Base-by-base conservation (phyloP, 1,140 invertebrate species). In the Apis dorsata region DNA sequence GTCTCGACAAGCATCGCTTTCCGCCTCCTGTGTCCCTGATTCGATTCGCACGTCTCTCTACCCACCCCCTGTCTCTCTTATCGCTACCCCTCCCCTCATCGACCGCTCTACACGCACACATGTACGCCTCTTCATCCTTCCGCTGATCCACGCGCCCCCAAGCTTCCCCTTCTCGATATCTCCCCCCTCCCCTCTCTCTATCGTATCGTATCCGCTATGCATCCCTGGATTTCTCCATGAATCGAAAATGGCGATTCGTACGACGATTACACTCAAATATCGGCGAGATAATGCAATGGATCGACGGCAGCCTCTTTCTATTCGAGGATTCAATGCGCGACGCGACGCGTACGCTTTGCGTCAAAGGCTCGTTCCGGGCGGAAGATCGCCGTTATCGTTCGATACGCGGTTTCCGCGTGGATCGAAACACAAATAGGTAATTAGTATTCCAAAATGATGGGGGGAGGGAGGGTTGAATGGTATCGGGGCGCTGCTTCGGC, bases 341-440 rank as follows among this genome's bases (percentile, higher is more conserved):
- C 65, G 34, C 2, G 34, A 34, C 2, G 34, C 34, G 80, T 82
- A 44, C 73, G 68, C 80, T 73, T 82, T 77, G 80, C 80, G 73
- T 82, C 80, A 82, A 82, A 82, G 80, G 55, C 19, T 28, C 53
- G 69, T 77, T 76, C 55, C 63, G 73, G 63, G 24, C 28, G 73
- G n/a, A 66, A 65, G 73, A n/a, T 59, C 55, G 55, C 60, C 71
- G 71, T 24, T 81, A 59, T 74, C 69, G 73, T 77, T 55, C 65
- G 60, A 69, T 69, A 69, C 55, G 55, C 12, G 34, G 34, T 81
- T 76, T 76, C 69, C 80, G 0, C 34, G 53, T 51, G 44, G 65
- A 70, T 76, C 55, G 80, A 62, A 65, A 60, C 57, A 44, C 53
- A 44, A 44, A 34, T 71, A 44, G 63, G 55, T 82, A 77, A 82